Conservation (phyloP, 1,140 invertebrate species). For the Manduca sexta region DNA sequence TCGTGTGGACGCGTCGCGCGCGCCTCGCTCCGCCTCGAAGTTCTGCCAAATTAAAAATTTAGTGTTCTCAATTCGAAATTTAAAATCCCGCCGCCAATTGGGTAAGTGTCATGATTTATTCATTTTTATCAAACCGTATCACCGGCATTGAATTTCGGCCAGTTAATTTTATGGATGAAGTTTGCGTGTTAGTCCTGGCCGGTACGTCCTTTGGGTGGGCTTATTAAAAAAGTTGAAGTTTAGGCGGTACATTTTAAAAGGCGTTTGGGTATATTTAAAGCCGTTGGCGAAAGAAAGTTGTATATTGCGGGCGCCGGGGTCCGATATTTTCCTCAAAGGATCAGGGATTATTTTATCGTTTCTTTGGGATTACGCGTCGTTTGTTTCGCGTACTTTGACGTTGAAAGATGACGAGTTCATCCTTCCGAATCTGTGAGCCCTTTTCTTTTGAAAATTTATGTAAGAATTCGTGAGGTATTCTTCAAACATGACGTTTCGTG, state of each 20-base stretch:
- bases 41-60: constrained; percentile 6
- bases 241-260: constrained; percentile 27
- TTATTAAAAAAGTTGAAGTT: constrained; percentile 47
- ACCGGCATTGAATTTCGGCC: constrained; percentile 14
- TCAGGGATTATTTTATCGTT: not conserved
- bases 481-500: no score
- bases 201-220: constrained; percentile 15
- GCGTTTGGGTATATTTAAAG: constrained; percentile 25
- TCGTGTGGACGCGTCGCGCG: constrained; percentile 18
- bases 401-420: constrained; percentile 1
- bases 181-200: constrained; percentile 24
- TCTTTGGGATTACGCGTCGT: not conserved
- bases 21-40: constrained; percentile 3
- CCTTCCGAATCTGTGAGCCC: not conserved
- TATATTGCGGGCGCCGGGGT: constrained; percentile 9
- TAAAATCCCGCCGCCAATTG: not conserved
- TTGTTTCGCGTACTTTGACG: not conserved
- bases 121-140: constrained; percentile 2
- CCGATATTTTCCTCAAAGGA: not conserved
- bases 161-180: constrained; percentile 23
- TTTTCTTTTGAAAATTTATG: constrained; percentile 11
- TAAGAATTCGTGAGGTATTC: not conserved
- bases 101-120: constrained; percentile 12
- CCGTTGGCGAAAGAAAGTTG: constrained; percentile 4
- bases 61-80: constrained; percentile 14